These are phyloP conservation scores for Melanogrammus aeglefinus DNA, from an alignment of 2,797 vertebrate genomes.

Conservation along the genomic window DNA sequence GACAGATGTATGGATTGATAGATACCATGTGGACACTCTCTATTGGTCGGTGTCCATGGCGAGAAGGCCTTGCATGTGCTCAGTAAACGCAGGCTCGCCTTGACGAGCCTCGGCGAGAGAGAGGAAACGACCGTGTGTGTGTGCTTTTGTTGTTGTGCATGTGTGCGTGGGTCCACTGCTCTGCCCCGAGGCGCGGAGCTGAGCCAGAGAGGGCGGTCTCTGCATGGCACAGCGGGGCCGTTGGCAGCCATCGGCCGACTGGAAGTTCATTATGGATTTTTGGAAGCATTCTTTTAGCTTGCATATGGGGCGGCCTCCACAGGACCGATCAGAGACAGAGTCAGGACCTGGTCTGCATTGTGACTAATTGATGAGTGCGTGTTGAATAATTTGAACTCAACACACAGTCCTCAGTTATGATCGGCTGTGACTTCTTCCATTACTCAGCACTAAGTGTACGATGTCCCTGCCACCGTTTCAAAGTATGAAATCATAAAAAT, in stretches of 20 bases:
- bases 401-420: no score
- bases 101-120: slow-evolving; percentile 41
- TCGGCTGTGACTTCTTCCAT: no score
- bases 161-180: slow-evolving; percentile 53
- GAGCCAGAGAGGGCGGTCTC: slow-evolving; percentile 67
- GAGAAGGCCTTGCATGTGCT: slow-evolving; percentile 10
- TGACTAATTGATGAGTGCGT: no score
- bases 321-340: no score
- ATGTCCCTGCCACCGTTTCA: background rate
- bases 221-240: slow-evolving; percentile 61
- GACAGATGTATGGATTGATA: slow-evolving; percentile 6
- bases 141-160: slow-evolving; percentile 54
- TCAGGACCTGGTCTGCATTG: no score
- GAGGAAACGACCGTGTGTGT: slow-evolving; percentile 55
- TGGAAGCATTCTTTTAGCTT: no score
- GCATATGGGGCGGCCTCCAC: no score
- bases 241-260: slow-evolving; percentile 45
- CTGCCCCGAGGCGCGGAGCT: slow-evolving; percentile 77
- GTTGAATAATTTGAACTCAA: no score
- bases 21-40: background rate
- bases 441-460: no score
- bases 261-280: no score
- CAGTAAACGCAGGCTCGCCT: slow-evolving; percentile 22
- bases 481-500: background rate
- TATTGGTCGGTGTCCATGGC: background rate